Conservation (phyloP, 2,113 vertebrate species). For the Himantopus leucocephalus region DNA sequence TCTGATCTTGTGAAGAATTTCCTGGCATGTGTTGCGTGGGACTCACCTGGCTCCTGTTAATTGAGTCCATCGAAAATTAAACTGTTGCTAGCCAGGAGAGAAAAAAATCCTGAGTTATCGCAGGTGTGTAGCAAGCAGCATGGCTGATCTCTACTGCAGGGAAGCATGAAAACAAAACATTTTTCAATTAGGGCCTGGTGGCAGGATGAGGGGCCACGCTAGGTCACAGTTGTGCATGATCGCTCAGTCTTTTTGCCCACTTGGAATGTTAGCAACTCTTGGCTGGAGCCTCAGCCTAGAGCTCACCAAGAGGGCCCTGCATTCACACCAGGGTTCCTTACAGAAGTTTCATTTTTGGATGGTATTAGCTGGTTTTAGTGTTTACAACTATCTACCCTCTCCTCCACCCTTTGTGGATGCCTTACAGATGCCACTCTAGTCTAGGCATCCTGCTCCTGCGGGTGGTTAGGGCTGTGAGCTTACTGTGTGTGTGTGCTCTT, state of each 20-base stretch:
- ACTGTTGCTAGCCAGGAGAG: not conserved
- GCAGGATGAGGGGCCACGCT: not conserved
- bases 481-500: not conserved
- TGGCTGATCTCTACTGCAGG: not conserved
- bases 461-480: not conserved
- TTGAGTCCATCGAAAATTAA: not conserved
- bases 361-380: not conserved
- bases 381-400: not conserved
- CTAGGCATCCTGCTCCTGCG: not conserved
- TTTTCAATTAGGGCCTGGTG: not conserved
- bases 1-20: not conserved
- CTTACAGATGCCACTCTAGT: not conserved
- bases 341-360: not conserved
- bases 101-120: not conserved
- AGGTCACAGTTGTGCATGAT: not conserved
- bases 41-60: not conserved
- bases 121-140: not conserved
- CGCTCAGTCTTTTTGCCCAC: rapidly evolving
- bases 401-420: not conserved
- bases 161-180: not conserved
- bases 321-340: rapidly evolving
- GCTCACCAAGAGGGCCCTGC: not conserved
- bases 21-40: not conserved
- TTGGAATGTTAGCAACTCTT: rapidly evolving
- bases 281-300: not conserved